Evolutionary conservation across 2,797 vertebrate species (phyloP), one percentile per base, ranked within the genome.

Genomic region (Tapirus indicus): DNA sequence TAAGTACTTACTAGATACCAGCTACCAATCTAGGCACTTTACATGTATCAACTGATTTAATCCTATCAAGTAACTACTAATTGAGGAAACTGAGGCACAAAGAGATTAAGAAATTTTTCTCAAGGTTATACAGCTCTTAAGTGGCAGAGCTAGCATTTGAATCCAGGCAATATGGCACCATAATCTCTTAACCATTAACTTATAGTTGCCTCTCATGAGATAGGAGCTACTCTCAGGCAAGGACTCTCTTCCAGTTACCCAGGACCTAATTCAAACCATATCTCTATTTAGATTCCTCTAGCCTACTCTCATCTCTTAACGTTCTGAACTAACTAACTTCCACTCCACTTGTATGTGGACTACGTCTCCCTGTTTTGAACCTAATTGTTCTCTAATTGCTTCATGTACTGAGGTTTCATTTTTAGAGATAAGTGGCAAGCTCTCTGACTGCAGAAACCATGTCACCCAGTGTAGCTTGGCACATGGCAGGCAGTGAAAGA

Each of bases 21-120:
- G 32, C 27, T 62, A 88, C 5, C 38, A 93, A 86, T 92, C 54
- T 84, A 97, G 88, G 90, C 21, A 94, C 62, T 93, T 84, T 62
- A 68, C 11, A 41, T 52, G 16, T 79, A 88, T 62, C 89, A 95
- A 69, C 27, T 71, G 41, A 89, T 52, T 97, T n/a, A 94, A 71
- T 47, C n/a, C 49, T 79, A 60, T 74, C 27, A 88, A 78, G 23
- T 79, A 74, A 71, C 25, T 86, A 92, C 29, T 69, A 78, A 88
- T 4, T 94, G 74, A 90, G 89, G 58, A 91, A 58, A 94, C 5
- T 66, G 72, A 93, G 62, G 66, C 38, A 95, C n/a, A 94, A 71
- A 52, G 71, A 64, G 29, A 66, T 62, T 68, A 44, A 66, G 41
- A 35, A 20, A 58, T 56, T 84, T 96, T 92, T 87, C 11, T 89